Conservation (phyloP, 1,140 invertebrate genomes). For the Drosophila nebulosa region DNA sequence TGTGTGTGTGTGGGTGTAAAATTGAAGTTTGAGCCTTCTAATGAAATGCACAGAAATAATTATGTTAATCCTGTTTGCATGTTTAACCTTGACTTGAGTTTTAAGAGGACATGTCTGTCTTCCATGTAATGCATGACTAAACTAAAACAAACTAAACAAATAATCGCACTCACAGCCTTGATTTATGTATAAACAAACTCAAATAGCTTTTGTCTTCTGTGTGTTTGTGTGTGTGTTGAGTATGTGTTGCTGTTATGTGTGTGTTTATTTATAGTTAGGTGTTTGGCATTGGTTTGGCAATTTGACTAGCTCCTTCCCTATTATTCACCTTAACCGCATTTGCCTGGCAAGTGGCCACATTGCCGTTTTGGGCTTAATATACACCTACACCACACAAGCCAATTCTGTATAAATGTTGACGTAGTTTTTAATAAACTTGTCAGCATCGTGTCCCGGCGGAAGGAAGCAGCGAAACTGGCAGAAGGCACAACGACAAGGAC, state of each 20-base stretch:
- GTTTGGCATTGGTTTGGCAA: conserved; percentile 32
- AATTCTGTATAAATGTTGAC: conserved; percentile 17
- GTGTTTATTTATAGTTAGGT: conserved; percentile 21
- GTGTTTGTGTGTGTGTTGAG: not conserved
- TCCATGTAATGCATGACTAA: not conserved
- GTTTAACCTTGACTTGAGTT: not conserved
- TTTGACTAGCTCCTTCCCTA: conserved; percentile 6
- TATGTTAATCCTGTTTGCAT: not conserved
- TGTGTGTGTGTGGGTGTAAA: not conserved
- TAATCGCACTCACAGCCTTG: conserved; percentile 19
- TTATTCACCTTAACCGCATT: not conserved
- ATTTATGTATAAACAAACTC: not conserved
- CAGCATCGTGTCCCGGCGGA: conserved; percentile 19
- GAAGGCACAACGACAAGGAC: not conserved
- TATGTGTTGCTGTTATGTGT: not conserved
- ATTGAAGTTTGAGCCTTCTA: too few species aligned
- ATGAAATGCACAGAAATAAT: not conserved
- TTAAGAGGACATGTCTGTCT: too few species aligned
- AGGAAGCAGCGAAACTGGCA: not conserved
- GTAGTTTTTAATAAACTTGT: conserved; percentile 65
- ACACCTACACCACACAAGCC: not conserved
- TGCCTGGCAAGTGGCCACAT: not conserved
- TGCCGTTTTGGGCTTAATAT: not conserved
- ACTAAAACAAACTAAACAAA: conserved; percentile 14
- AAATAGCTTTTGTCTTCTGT: not conserved